Base-by-base conservation (phyloP, 2,888 invertebrate genomes). In the Catotricha subobsoleta region DNA sequence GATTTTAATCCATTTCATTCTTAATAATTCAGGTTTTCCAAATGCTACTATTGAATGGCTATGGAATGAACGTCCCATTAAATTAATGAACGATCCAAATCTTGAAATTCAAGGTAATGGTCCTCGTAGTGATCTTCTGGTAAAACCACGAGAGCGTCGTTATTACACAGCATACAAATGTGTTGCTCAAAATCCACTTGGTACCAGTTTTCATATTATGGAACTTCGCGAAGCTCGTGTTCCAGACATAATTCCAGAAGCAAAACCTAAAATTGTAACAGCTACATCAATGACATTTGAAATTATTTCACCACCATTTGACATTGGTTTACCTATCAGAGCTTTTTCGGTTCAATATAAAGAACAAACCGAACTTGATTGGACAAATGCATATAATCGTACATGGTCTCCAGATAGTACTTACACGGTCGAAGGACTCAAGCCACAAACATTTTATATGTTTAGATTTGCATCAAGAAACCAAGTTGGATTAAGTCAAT, bases 21-120 rank as follows among this genome's bases (percentile, higher is more conserved):
- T n/a, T n/a, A n/a, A n/a, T 70, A 19, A 7, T 28, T 9, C n/a
- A 42, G 41, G 41, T 30, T 75, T 91, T 52, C 91, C 91, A 3
- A 91, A 91, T 57, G 91, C 91, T 1, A 90, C 90, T 7, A 86
- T 91, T 50, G 74, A 76, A 54, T 91, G 90, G 90, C 73, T 71
- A 59, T 72, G 66, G 59, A 71, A 68, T 44, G 70, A 72, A 27
- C 55, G 61, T 35, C 68, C 68, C 44, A 56, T 74, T 20, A 61
- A 66, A 44, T 71, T 72, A 47, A 44, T 53, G 13, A 54, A 52
- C 27, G 69, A 70, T 35, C 64, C 68, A 1, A 69, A 71, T 49
- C 65, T 79, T 3, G 61, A 62, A 47, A 74, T 76, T 47, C 67
- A 67, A 38, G 77, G 76, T 8, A 70, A 69, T 10, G 80, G 82